Evolutionary conservation across 2,113 vertebrate genomes (phyloP).

Genomic region (Dromaius novaehollandiae): DNA sequence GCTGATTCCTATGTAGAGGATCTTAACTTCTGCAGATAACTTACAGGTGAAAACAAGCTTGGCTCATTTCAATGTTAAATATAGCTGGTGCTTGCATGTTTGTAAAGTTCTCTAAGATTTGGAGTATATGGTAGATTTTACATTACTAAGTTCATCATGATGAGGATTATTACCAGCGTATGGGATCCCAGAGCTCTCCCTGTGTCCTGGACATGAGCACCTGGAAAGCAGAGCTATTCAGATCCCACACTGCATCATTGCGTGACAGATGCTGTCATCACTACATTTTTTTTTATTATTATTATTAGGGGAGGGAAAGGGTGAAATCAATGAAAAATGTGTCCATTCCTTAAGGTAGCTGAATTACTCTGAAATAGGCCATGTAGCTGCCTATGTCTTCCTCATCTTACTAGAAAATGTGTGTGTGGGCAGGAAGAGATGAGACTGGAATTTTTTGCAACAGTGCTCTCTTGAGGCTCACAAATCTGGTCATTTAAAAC

Average conservation of each 20-base stretch:
- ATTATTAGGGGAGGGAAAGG: neutral
- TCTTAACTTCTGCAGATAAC: neutral
- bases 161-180: neutral
- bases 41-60: neutral
- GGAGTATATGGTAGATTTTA: neutral
- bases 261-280: neutral
- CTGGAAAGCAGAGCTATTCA: neutral
- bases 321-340: neutral
- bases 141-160: neutral
- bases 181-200: neutral
- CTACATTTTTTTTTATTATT: neutral
- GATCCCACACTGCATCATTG: neutral
- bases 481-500: conserved; percentile 59
- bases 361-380: neutral
- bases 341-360: neutral
- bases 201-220: neutral
- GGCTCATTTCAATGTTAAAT: neutral
- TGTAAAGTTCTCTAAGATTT: neutral
- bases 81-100: neutral
- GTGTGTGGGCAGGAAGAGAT: conserved; percentile 29
- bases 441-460: conserved; percentile 39
- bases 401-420: conserved; percentile 55
- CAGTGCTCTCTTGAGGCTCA: conserved; percentile 44
- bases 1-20: neutral
- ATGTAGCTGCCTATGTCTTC: neutral